These are phyloP conservation scores for Clistopyga incitator DNA, from an alignment of 2,888 invertebrate species.

Conservation along the genomic window DNA sequence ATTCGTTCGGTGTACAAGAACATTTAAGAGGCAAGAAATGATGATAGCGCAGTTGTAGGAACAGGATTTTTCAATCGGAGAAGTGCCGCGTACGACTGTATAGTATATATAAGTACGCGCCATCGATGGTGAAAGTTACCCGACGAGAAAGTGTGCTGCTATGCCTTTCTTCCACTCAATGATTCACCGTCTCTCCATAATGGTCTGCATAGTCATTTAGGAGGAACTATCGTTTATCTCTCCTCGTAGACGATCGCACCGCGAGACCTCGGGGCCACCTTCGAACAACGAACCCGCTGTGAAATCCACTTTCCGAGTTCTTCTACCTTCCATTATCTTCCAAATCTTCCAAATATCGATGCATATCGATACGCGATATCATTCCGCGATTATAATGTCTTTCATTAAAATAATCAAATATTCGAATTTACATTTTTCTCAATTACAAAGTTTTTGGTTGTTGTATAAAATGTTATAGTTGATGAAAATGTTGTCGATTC, in stretches of 20 bases:
- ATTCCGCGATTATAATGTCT: no score
- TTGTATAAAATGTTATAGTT: not conserved
- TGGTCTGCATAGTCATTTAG: constrained; percentile 58
- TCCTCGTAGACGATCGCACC: constrained; percentile 19
- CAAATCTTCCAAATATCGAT: no score
- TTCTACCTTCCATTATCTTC: constrained; percentile 11
- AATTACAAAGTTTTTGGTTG: no score
- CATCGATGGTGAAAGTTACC: constrained; percentile 84
- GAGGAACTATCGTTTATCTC: constrained; percentile 53
- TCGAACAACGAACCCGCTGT: constrained; percentile 37
- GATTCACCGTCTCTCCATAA: constrained; percentile 80
- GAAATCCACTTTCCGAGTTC: constrained; percentile 17
- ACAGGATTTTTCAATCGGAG: constrained; percentile 76
- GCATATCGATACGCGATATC: no score
- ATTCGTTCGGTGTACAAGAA: not conserved
- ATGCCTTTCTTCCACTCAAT: constrained; percentile 81
- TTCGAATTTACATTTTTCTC: no score
- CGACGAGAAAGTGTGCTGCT: constrained; percentile 83
- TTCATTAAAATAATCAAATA: no score
- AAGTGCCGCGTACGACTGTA: constrained; percentile 54
- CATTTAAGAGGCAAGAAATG: not conserved
- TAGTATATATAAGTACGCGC: constrained; percentile 71
- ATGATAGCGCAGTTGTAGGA: constrained; percentile 63
- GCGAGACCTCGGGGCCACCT: not conserved
- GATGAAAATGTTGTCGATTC: not conserved